Evolutionary conservation across 2,113 vertebrate genomes (phyloP).

Genomic region (Synodontis membranacea): DNA sequence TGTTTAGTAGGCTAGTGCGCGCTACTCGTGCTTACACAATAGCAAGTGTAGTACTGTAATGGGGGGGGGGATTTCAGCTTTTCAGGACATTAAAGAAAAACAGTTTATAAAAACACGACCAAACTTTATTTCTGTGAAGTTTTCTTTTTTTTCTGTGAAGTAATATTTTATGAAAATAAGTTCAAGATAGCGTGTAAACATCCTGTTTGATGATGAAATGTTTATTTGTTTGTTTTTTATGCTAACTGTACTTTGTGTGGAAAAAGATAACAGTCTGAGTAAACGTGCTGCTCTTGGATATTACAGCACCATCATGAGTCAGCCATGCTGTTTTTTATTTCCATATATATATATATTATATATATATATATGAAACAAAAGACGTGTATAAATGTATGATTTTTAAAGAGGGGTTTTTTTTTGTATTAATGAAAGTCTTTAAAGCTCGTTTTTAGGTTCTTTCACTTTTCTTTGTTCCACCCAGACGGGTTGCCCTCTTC

Average conservation of each 20-base stretch:
- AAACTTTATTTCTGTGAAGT: neutral
- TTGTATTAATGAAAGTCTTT: neutral
- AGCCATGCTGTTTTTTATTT: neutral
- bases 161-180: neutral
- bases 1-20: neutral
- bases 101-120: neutral
- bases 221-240: neutral
- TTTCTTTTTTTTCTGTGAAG: neutral
- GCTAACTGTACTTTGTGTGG: too few species aligned
- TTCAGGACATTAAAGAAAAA: neutral
- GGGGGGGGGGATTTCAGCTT: neutral
- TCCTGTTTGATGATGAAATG: neutral
- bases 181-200: neutral
- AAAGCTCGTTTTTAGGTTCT: neutral
- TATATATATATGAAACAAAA: neutral
- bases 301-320: neutral
- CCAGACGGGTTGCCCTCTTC: neutral
- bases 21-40: neutral
- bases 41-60: neutral
- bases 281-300: neutral
- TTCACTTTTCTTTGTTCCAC: neutral
- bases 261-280: neutral
- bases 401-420: neutral
- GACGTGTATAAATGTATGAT: too few species aligned
- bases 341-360: neutral